Percentiles rank a stretch among this genome's conserved stretches.
Evolutionary conservation across 2,888 invertebrate genomes (phyloP).

Genomic region (Dryomyza anilis): DNA sequence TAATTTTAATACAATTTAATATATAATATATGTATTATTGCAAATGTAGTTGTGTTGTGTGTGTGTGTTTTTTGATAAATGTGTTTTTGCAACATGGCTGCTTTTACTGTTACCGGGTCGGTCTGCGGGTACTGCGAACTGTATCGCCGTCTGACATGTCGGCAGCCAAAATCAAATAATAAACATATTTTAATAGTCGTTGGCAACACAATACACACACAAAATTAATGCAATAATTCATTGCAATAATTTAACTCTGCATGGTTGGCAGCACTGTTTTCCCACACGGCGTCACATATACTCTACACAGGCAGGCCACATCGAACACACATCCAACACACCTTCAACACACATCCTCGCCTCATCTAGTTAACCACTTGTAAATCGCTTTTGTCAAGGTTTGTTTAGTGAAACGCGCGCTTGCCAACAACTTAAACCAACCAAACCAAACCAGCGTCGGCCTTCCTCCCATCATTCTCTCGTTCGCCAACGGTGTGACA

Average conservation of each 20-base stretch:
- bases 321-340: not conserved
- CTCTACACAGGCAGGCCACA: not conserved
- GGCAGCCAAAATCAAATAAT: constrained; percentile 13
- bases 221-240: constrained; percentile 22
- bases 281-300: not conserved
- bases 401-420: constrained; percentile 1
- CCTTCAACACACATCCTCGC: not conserved
- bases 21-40: no score
- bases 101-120: no score
- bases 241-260: constrained; percentile 4
- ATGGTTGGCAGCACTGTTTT: not conserved
- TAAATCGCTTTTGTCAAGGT: constrained; percentile 9
- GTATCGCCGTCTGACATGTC: no score
- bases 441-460: not conserved
- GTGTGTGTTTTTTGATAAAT: no score
- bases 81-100: no score
- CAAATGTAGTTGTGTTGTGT: no score
- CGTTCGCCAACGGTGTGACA: not conserved
- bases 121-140: no score
- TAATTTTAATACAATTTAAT: no score
- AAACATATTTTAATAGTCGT: constrained; percentile 10
- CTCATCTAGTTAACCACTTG: constrained; percentile 8
- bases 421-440: not conserved
- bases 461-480: not conserved
- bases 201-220: not conserved